Evolutionary conservation across 2,113 vertebrate genomes (phyloP), one percentile per base, ranked within the genome.

Genomic region (Larimichthys polyactis): DNA sequence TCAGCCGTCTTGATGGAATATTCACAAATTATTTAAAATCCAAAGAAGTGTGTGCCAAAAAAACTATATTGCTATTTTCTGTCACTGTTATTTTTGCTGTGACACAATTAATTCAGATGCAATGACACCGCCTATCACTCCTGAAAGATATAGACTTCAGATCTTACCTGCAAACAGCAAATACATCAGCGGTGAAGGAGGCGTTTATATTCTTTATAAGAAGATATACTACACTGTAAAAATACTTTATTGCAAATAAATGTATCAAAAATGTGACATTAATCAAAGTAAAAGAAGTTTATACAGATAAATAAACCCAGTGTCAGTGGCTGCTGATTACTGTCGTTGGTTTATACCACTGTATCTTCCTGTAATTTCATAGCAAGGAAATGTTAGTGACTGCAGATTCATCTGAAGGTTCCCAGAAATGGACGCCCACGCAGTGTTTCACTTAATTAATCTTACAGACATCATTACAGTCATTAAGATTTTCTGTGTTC

Each of bases 21-120:
- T 58, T 51, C 57, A 63, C 67, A 76, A 84, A 89, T 87, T 58
- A 82, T 87, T 89, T 4, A 75, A 48, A 72, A 16, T 44, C 60
- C 54, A 82, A 58, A 71, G 15, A 68, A 43, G 16, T 49, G 40
- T 32, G 6, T 36, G 22, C 19, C 10, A n/a, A 54, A 15, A 4
- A 46, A 64, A 17, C 49, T 57, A 1, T 17, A 16, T 27, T 44
- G 1, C n/a, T n/a, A 32, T 32, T 46, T 16, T 54, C 22, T 63
- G 19, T 36, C n/a, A 24, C 54, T 4, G 24, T 22, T 17, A 22
- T 43, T 43, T 70, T 40, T 40, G 29, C 24, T n/a, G 32, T 17
- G 19, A 63, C 32, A 43, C 24, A 20, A 4, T 59, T 19, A 29
- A 27, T 29, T 36, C 11, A 48, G 12, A 58, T 36, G 2, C 49